Conservation (phyloP, 1,140 invertebrate genomes). For the Choristoneura fumiferana region DNA sequence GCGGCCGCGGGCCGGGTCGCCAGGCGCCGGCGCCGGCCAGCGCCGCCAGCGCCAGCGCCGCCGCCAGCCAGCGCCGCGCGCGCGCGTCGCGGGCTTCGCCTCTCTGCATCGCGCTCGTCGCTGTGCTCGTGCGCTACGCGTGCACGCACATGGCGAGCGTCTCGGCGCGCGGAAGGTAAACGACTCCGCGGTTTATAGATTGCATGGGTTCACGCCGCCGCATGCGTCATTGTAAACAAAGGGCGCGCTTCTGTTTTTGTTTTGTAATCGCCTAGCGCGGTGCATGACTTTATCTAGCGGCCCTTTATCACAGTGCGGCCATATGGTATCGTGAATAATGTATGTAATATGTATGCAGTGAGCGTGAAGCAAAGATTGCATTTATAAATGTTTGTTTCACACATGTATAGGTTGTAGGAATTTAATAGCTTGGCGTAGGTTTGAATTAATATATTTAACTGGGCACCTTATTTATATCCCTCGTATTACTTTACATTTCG, state of each 20-base stretch:
- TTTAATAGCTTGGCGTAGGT: too few relatives aligned
- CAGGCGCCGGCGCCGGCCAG: constrained; percentile 36
- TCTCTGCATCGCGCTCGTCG: constrained; percentile 51
- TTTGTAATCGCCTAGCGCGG: constrained; percentile 50
- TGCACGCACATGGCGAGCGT: constrained; percentile 71
- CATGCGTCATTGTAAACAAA: constrained; percentile 75
- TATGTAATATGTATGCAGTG: too few relatives aligned
- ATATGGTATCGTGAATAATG: constrained; percentile 11
- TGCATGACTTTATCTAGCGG: constrained; percentile 27
- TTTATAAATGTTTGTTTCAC: too few relatives aligned
- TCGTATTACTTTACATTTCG: too few relatives aligned
- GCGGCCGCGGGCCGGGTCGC: constrained; percentile 35
- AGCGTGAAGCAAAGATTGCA: too few relatives aligned
- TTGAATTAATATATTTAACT: too few relatives aligned
- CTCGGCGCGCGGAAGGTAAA: constrained; percentile 73
- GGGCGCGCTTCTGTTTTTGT: constrained; percentile 60
- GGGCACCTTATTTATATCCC: too few relatives aligned
- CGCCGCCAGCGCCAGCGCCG: constrained; percentile 51
- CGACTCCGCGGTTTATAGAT: constrained; percentile 68
- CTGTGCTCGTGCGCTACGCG: constrained; percentile 61
- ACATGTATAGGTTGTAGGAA: too few relatives aligned
- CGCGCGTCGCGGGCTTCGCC: constrained; percentile 63
- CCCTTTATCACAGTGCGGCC: constrained; percentile 10
- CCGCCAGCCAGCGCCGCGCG: constrained; percentile 68
- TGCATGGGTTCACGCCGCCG: constrained; percentile 50